Evolutionary conservation across 1,140 invertebrate species (phyloP), one percentile per base, ranked within the genome.

Genomic region (Megalonaias nervosa): DNA sequence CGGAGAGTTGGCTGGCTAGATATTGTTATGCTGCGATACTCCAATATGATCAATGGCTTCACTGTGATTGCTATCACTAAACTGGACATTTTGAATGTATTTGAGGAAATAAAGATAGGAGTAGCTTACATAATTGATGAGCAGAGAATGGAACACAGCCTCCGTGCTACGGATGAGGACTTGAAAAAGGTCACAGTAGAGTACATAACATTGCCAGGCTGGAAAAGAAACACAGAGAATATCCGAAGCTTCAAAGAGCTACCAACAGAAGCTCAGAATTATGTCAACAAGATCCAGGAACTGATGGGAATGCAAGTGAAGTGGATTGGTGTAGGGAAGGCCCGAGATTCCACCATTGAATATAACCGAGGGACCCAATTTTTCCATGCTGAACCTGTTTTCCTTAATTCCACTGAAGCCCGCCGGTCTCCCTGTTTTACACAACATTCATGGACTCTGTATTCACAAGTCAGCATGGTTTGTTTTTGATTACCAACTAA

Each of bases 1-100:
- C 93, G 99, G 61, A 93, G 98, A n/a, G 99, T 98, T 89, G 99
- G 99, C 62, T 99, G 99, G 99, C 92, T 99, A 16, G 99, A 99
- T 92, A 92, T 98, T 56, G 94, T 96, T 58, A 92, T 99, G 67
- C 93, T 99, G 0, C 93, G 94, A 82, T 98, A 98, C 88, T 97
- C 98, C 0, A 93, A 95, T 58, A 94, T 98, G 92, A 96, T 99
- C 76, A 99, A 99, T 92, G 98, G 98, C 75, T 99, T 96, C 85
- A 92, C 93, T 59, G 93, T 91, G 26, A 87, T 96, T 86, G 98
- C 97, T 86, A 86, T 99, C 60, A 99, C 98, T 0, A 99, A 99
- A 91, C 90, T 99, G 71, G 99, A 99, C 89, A 98, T 99, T 82
- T 91, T 99, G 77, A 98, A 99, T 91, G 94, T 93, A 3, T 93